Conservation (phyloP, 2,797 vertebrate genomes). For the Schizopygopsis pylzovi region DNA sequence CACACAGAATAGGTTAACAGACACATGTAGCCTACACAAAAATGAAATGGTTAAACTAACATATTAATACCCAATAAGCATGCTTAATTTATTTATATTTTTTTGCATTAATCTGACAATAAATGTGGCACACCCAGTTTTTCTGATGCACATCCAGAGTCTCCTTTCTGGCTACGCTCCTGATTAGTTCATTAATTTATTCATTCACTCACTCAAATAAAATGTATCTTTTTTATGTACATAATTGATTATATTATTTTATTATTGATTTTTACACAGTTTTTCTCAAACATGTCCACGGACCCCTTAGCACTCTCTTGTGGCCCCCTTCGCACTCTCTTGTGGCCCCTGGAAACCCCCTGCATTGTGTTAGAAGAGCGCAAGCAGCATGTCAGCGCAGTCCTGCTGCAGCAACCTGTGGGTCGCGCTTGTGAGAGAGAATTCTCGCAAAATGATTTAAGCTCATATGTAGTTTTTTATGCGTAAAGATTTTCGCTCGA, state of each 20-base stretch:
- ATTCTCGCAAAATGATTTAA: not conserved
- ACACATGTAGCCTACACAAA: no score
- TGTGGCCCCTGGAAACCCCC: not conserved
- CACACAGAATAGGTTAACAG: no score
- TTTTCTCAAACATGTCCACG: not conserved
- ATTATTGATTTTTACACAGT: not conserved
- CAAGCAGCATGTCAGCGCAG: not conserved
- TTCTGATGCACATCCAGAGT: no score
- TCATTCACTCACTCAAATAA: not conserved
- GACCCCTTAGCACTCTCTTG: not conserved
- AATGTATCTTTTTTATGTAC: not conserved
- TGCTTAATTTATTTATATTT: no score
- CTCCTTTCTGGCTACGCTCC: no score
- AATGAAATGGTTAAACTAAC: no score
- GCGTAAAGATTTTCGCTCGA: not conserved
- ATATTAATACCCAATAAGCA: no score
- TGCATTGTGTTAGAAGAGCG: not conserved
- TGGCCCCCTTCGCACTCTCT: not conserved
- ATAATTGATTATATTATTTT: not conserved
- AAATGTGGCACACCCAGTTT: no score
- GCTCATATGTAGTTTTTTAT: not conserved
- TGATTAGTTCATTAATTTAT: not conserved
- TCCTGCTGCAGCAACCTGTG: slow-evolving; percentile 42
- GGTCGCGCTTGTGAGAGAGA: not conserved
- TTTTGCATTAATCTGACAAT: no score